Conservation (phyloP, 2,888 invertebrate species). For the Caenorhabditis becei region DNA sequence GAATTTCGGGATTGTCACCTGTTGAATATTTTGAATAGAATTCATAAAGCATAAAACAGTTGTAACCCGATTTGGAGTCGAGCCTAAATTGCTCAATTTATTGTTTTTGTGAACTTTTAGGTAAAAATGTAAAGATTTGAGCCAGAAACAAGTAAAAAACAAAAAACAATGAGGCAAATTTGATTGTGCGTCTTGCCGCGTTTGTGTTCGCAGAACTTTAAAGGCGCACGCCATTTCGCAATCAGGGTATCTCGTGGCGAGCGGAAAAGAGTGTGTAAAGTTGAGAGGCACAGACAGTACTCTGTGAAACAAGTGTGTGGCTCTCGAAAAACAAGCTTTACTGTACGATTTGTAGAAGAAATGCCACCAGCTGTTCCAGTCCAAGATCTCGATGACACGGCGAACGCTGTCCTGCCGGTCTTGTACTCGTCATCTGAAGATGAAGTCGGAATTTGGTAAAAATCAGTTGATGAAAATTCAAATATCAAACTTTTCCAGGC, state of each 20-base stretch:
- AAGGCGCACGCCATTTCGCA: conserved; percentile 43
- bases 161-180: not conserved
- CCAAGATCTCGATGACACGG: conserved; percentile 43
- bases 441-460: conserved; percentile 61
- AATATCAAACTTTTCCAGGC: conserved; percentile 25
- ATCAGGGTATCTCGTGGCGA: conserved; percentile 14
- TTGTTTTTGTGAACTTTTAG: no score
- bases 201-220: conserved; percentile 26
- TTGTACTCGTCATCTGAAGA: conserved; percentile 43
- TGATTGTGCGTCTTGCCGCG: conserved; percentile 19
- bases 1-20: conserved; percentile 17
- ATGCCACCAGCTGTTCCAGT: conserved; percentile 42
- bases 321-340: not conserved
- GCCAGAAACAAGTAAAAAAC: not conserved
- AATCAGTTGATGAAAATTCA: not conserved
- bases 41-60: conserved; percentile 55
- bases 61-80: conserved; percentile 12
- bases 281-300: conserved; percentile 30
- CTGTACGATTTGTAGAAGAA: not conserved
- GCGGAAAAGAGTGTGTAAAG: conserved; percentile 1
- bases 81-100: conserved; percentile 20
- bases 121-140: not conserved
- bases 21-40: conserved; percentile 62
- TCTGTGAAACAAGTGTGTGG: not conserved
- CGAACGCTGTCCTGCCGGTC: conserved; percentile 54